Conservation (phyloP, 64 coral and sea anemone species). For the Cladopsammia gracilis region DNA sequence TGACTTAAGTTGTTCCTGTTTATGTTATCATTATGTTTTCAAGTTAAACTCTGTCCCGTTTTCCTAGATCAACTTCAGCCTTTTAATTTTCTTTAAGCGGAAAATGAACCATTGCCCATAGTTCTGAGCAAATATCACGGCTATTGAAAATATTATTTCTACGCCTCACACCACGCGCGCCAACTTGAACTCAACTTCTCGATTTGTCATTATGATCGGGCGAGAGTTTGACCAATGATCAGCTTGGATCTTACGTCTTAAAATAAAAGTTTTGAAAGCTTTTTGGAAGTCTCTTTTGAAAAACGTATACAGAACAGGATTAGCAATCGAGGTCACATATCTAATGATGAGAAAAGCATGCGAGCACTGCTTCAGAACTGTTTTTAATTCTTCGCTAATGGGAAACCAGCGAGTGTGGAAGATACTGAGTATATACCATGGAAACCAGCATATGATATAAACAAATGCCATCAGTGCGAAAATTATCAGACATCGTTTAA, state of each 20-base stretch:
- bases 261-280: constrained; percentile 1
- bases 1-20: no score
- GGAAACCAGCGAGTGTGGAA: constrained; percentile 7
- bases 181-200: not conserved
- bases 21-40: no score
- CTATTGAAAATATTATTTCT: no score
- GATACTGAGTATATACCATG: constrained; percentile 46
- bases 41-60: no score
- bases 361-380: not conserved
- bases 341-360: constrained; percentile 53
- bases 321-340: constrained; percentile 38
- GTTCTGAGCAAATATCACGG: no score
- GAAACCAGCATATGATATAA: constrained; percentile 60
- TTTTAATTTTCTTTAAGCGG: no score
- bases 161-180: not conserved
- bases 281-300: constrained; percentile 56
- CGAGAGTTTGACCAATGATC: not conserved
- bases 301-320: constrained; percentile 65
- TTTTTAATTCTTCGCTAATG: not conserved
- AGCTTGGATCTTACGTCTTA: not conserved
- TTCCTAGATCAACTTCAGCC: no score
- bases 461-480: constrained; percentile 48
- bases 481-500: constrained; percentile 22
- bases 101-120: no score
- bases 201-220: not conserved